Conservation (phyloP, 2,113 vertebrate genomes). For the Struthio camelus region DNA sequence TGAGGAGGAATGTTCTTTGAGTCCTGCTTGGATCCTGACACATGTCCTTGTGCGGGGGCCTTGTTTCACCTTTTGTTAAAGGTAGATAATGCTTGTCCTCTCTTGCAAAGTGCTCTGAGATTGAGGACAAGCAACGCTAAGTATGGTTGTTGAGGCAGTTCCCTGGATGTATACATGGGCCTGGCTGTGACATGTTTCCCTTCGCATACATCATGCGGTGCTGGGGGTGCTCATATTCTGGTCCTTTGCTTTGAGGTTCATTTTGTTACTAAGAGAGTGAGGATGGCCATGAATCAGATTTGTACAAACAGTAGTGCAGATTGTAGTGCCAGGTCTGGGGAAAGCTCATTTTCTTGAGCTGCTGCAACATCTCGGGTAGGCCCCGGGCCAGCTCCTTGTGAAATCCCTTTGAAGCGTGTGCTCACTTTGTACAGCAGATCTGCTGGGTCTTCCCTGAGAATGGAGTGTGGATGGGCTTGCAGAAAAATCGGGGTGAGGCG, state of each 20-base stretch:
- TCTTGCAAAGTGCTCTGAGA: not conserved
- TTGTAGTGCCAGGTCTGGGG: not conserved
- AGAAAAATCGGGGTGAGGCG: not conserved
- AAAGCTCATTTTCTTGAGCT: not conserved
- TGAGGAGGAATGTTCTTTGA: not conserved
- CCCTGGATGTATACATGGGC: not conserved
- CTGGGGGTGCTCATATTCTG: not conserved
- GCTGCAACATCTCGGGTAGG: not conserved
- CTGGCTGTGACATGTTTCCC: rapidly evolving
- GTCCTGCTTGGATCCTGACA: not conserved
- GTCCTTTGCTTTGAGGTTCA: not conserved
- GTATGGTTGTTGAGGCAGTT: not conserved
- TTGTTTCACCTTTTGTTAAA: not conserved
- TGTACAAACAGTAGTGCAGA: not conserved
- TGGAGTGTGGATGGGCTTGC: rapidly evolving
- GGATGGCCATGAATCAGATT: not conserved
- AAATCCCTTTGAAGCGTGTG: not conserved
- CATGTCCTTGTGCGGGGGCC: not conserved
- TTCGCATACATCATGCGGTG: rapidly evolving
- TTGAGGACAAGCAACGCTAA: not conserved
- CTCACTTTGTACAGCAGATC: not conserved
- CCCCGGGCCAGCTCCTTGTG: not conserved
- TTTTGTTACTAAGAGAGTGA: not conserved
- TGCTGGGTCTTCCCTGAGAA: not conserved
- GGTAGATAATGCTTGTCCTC: not conserved